Evolutionary conservation across 1,140 invertebrate species (phyloP), one percentile per base, ranked within the genome.

Genomic region (Panonychus citri): DNA sequence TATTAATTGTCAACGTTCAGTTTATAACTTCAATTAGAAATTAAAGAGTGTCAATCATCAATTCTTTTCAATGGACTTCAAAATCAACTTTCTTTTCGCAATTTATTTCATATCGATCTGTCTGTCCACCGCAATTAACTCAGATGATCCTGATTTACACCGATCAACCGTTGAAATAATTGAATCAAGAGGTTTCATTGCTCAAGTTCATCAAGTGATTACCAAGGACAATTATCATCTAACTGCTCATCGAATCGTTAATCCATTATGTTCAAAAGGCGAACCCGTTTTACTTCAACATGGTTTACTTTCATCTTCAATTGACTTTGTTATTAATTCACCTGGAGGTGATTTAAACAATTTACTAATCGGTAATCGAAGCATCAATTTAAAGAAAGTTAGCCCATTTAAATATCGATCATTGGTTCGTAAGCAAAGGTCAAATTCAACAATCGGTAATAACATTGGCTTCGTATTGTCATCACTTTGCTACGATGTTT

Each of bases 171-270:
- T 26, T 19, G 43, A 63, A 54, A 30, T 64, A 7, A 61, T 64
- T 24, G 27, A 51, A 10, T 61, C 59, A 28, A 59, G 61, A 30
- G 82, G 79, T 0, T 84, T 81, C 62, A 74, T 73, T 3, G 73
- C 73, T 0, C 79, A 83, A 67, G 70, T 70, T 17, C 77, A 83
- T 62, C 61, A 72, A 0, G 70, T 57, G 7, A 57, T 27, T 8
- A 56, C 56, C 26, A 24, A 54, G 34, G 56, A 57, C 56, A 24
- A 37, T 37, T 57, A 56, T 64, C 69, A 83, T 21, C 65, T 85
- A 3, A 77, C 75, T 0, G 52, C 84, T 24, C 82, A 84, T 62
- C 73, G 82, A 48, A 83, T 85, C 28, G 57, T 59, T 1, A 58
- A 57, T 57, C 48, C 43, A 25, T n/a, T 53, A 37, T 39, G 27